phyloP scores from a whole-genome alignment of 2,113 vertebrate genomes.

The Chamaea fasciata region DNA sequence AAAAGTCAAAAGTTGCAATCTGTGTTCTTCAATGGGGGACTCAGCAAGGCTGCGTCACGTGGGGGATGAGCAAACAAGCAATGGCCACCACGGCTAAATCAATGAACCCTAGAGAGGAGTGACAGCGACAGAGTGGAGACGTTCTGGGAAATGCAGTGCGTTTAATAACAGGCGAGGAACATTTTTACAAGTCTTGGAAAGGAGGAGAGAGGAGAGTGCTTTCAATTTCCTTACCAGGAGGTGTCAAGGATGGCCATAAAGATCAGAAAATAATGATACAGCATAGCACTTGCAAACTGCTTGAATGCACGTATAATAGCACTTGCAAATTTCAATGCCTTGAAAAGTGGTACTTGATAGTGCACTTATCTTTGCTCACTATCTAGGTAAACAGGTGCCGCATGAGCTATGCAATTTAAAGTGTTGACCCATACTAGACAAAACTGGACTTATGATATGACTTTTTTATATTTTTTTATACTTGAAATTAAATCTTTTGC shows the following conservation, averaged over 20 bases:
- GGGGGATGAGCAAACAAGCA: neutral
- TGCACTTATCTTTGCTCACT: constrained; percentile 73
- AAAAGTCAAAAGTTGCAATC: constrained; percentile 23
- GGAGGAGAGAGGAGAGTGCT: constrained; percentile 34
- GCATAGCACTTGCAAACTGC: constrained; percentile 86
- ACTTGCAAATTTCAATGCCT: constrained; percentile 94
- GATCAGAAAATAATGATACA: constrained; percentile 71
- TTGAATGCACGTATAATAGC: constrained; percentile 89
- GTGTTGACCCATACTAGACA: constrained; percentile 85
- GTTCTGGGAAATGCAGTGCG: constrained; percentile 13
- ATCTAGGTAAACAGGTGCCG: constrained; percentile 87
- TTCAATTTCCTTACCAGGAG: constrained; percentile 61
- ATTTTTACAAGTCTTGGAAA: constrained; percentile 46
- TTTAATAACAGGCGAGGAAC: neutral
- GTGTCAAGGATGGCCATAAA: constrained; percentile 66
- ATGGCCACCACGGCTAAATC: neutral
- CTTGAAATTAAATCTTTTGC: constrained; percentile 99
- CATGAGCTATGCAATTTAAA: constrained; percentile 99
- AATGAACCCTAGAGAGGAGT: constrained; percentile 50
- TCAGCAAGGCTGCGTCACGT: neutral
- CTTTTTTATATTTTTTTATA: constrained; percentile 94
- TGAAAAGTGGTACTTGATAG: constrained; percentile 86
- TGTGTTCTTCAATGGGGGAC: constrained; percentile 34
- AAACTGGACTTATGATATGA: constrained; percentile 85
- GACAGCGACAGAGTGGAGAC: constrained; percentile 7